Conservation (phyloP, 1,140 invertebrate species). For the Rhagoletis pomonella region DNA sequence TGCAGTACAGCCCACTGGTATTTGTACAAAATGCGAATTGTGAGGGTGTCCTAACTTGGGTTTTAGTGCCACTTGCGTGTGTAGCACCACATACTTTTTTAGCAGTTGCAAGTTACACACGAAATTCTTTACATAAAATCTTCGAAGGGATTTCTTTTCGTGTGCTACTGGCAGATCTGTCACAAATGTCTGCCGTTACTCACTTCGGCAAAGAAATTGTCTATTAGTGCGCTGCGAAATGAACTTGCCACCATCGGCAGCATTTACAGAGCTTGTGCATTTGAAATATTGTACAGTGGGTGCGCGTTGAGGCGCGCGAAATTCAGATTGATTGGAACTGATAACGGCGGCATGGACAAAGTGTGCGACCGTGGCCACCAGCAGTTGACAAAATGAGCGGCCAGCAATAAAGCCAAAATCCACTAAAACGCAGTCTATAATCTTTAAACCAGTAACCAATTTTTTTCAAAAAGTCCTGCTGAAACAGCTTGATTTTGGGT, state of each 20-base stretch:
- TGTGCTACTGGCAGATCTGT: background rate
- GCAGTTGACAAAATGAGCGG: conserved; percentile 6
- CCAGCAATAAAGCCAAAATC: background rate
- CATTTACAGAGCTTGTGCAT: background rate
- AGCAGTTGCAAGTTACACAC: background rate
- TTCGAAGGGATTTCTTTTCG: background rate
- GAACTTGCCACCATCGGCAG: background rate
- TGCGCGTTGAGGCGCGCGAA: conserved; percentile 13
- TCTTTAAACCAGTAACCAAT: background rate
- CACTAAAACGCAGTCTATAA: background rate
- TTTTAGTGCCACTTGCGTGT: too few species aligned
- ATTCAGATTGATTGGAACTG: conserved; percentile 49
- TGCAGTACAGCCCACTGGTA: background rate
- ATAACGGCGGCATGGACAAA: conserved; percentile 15
- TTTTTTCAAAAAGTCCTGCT: background rate
- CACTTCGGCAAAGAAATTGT: background rate
- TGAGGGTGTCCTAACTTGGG: background rate
- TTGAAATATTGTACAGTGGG: conserved; percentile 30
- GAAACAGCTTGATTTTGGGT: background rate
- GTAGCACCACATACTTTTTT: background rate
- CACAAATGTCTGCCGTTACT: background rate
- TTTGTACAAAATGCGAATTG: background rate
- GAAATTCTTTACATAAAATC: background rate
- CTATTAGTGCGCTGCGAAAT: background rate
- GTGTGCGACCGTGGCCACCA: background rate